A percentile compares a stretch with the other conserved stretches of the same genome.
These are phyloP conservation scores for Monodelphis domestica DNA, from an alignment of 2,797 vertebrate genomes.

Conservation along the genomic window DNA sequence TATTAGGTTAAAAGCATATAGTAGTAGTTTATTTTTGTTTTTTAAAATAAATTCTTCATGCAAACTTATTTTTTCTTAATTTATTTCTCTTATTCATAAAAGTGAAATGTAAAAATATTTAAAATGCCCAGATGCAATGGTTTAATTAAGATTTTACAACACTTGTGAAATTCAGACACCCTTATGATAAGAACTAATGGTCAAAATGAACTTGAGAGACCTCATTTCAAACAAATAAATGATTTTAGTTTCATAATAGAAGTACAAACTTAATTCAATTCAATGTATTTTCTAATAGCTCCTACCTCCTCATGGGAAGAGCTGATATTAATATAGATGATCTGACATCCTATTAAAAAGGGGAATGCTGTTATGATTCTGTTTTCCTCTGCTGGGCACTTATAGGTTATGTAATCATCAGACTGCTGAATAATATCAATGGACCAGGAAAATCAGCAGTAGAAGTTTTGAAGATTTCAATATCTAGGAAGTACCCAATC, in stretches of 20 bases:
- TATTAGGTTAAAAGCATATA: neutral
- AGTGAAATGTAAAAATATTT: neutral
- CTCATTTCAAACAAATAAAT: slow-evolving; percentile 30
- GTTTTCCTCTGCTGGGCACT: neutral
- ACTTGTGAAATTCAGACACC: neutral
- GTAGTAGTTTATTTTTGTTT: neutral
- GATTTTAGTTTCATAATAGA: neutral
- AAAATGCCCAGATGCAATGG: neutral
- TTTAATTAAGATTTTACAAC: slow-evolving; percentile 51
- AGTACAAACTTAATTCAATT: slow-evolving; percentile 30
- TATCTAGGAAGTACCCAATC: neutral
- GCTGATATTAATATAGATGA: neutral
- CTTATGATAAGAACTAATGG: neutral
- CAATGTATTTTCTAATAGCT: neutral
- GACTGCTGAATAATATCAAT: neutral
- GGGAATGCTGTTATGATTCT: neutral
- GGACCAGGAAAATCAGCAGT: slow-evolving; percentile 26
- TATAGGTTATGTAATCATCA: neutral
- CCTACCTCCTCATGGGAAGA: neutral
- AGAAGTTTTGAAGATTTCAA: slow-evolving; percentile 43
- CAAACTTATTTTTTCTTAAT: neutral
- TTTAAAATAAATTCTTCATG: slow-evolving; percentile 25
- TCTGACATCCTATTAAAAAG: slow-evolving; percentile 17
- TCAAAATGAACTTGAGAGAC: slow-evolving; percentile 38
- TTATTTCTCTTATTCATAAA: slow-evolving; percentile 32